phyloP scores from a whole-genome alignment of 2,888 invertebrate genomes.

The Dendrolimus pini region DNA sequence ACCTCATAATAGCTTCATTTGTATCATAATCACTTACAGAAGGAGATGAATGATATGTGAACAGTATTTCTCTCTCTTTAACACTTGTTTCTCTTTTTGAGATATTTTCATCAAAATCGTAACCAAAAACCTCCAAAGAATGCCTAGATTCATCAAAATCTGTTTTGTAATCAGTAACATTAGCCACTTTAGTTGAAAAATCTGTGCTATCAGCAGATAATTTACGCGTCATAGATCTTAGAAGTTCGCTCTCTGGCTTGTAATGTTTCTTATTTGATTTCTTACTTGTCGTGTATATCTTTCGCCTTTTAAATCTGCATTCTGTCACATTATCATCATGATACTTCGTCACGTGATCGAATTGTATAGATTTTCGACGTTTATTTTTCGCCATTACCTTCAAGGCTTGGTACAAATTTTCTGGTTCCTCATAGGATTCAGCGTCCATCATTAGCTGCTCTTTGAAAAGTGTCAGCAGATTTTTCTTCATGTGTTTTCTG shows the following conservation, averaged over 20 bases:
- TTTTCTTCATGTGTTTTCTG: slow-evolving; percentile 26
- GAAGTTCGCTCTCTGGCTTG: slow-evolving; percentile 1
- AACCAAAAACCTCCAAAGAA: slow-evolving; percentile 35
- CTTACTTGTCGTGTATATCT: slow-evolving; percentile 15
- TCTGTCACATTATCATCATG: slow-evolving; percentile 9
- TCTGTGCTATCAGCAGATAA: neutral
- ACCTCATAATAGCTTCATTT: too few species aligned
- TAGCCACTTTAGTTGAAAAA: slow-evolving; percentile 1
- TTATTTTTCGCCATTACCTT: slow-evolving; percentile 43
- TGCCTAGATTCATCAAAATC: slow-evolving; percentile 19
- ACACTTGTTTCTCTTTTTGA: neutral
- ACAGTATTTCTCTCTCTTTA: slow-evolving; percentile 7
- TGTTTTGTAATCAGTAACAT: slow-evolving; percentile 1
- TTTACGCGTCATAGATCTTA: slow-evolving; percentile 1
- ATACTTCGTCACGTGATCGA: slow-evolving; percentile 5
- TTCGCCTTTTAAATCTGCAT: slow-evolving; percentile 29
- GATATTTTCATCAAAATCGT: slow-evolving; percentile 22
- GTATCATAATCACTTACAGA: slow-evolving; percentile 7
- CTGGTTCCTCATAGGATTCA: slow-evolving; percentile 30
- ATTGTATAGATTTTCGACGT: slow-evolving; percentile 15
- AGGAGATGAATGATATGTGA: slow-evolving; percentile 16
- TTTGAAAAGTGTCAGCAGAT: slow-evolving; percentile 36
- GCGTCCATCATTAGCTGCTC: slow-evolving; percentile 31
- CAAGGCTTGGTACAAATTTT: slow-evolving; percentile 44
- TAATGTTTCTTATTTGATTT: slow-evolving; percentile 8